A percentile compares a stretch with the other conserved stretches of the same genome.
Conservation (phyloP, 2,797 vertebrate species). For the Forpus xanthops region DNA sequence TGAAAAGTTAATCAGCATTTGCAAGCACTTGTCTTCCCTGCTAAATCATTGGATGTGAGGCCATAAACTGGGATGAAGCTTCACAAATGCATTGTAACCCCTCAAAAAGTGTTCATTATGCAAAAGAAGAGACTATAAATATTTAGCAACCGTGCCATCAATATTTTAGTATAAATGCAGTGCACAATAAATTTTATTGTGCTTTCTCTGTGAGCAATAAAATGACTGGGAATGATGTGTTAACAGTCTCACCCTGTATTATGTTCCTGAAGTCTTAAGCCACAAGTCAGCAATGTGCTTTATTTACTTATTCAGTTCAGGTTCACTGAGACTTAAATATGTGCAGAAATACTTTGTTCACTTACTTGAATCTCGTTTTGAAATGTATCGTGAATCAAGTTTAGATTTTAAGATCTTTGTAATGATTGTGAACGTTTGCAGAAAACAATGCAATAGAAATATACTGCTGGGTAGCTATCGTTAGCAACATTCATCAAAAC, state of each 20-base stretch:
- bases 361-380: not conserved
- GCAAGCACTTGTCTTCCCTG: not conserved
- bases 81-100: not conserved
- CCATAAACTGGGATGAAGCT: not conserved
- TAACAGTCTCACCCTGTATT: not conserved
- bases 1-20: not conserved
- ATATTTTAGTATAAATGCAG: not conserved
- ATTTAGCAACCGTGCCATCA: not conserved
- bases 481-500: not conserved
- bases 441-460: not conserved
- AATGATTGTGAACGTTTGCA: not conserved
- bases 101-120: not conserved
- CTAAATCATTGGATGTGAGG: not conserved
- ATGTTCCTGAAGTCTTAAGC: not conserved
- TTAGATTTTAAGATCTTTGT: not conserved
- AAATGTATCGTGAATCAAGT: not conserved
- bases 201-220: not conserved
- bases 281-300: accelerated
- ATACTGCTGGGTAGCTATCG: not conserved
- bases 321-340: not conserved
- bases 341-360: not conserved
- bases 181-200: not conserved
- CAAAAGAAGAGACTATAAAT: not conserved
- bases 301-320: not conserved
- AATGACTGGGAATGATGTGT: not conserved